Conservation (phyloP, 2,113 vertebrate species). For the Cavia porcellus region DNA sequence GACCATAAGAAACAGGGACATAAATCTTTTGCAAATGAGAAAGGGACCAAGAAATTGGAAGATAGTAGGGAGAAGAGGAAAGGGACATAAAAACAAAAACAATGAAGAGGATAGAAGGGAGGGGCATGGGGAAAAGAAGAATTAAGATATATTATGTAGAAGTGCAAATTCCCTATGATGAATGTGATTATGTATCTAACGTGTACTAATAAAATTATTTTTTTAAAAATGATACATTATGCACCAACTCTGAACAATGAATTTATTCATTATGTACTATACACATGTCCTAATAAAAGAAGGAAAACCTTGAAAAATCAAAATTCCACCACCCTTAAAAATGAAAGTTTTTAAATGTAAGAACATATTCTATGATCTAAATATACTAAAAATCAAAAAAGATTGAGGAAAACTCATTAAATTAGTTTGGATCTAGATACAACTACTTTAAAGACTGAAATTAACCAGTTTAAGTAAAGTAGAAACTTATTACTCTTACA, state of each 20-base stretch:
- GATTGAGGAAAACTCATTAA: neutral
- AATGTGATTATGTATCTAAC: neutral
- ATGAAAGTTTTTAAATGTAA: neutral
- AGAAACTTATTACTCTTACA: neutral
- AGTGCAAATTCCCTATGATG: neutral
- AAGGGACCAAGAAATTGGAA: neutral
- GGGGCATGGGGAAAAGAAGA: neutral
- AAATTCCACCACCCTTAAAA: neutral
- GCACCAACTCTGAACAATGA: neutral
- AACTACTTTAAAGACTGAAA: neutral
- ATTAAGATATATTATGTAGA: neutral
- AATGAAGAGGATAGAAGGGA: neutral
- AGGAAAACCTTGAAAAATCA: neutral
- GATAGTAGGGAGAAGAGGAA: neutral
- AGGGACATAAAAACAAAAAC: neutral
- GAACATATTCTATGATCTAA: neutral
- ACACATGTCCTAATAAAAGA: neutral
- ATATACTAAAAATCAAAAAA: neutral
- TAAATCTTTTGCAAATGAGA: neutral
- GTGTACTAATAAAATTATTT: neutral
- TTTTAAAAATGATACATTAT: neutral
- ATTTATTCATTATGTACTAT: neutral
- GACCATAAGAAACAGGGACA: neutral
- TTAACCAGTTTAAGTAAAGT: constrained; percentile 9
- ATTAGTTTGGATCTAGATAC: neutral